Conservation (phyloP, 2,113 vertebrate genomes). For the Nothocercus julius region DNA sequence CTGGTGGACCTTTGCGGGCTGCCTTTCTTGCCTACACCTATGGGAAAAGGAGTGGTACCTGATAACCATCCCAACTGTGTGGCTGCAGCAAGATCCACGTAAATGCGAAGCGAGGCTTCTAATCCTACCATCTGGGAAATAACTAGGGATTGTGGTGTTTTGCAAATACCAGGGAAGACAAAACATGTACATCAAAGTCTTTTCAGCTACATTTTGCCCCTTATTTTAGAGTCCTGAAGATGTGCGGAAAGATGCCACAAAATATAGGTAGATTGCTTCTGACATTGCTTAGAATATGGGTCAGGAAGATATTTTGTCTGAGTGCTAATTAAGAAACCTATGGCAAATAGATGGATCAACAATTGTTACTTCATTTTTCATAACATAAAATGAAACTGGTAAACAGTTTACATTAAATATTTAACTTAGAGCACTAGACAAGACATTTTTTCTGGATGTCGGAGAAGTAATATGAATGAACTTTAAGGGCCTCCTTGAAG, state of each 20-base stretch:
- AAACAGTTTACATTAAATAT: not conserved
- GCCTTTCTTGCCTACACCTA: slow-evolving; percentile 95
- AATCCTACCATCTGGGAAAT: not conserved
- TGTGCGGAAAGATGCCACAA: not conserved
- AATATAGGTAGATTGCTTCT: not conserved
- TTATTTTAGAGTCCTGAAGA: not conserved
- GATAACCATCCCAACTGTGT: slow-evolving; percentile 93
- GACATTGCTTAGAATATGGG: not conserved
- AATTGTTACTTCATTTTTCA: not conserved
- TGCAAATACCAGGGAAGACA: not conserved
- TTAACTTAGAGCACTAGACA: not conserved
- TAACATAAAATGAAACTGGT: not conserved
- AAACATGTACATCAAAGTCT: not conserved
- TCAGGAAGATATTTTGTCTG: not conserved
- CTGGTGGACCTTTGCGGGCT: slow-evolving; percentile 86
- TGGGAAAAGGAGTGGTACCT: slow-evolving; percentile 95
- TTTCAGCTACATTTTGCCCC: not conserved
- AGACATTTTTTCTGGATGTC: not conserved
- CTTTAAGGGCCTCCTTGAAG: not conserved
- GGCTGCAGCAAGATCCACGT: slow-evolving; percentile 92
- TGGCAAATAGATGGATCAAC: not conserved
- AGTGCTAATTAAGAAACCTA: not conserved
- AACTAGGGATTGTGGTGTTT: not conserved
- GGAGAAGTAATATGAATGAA: not conserved
- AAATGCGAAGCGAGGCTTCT: slow-evolving; percentile 29